Evolutionary conservation across 2,113 vertebrate genomes (phyloP), one percentile per base, ranked within the genome.

Genomic region (Pluvialis apricaria): DNA sequence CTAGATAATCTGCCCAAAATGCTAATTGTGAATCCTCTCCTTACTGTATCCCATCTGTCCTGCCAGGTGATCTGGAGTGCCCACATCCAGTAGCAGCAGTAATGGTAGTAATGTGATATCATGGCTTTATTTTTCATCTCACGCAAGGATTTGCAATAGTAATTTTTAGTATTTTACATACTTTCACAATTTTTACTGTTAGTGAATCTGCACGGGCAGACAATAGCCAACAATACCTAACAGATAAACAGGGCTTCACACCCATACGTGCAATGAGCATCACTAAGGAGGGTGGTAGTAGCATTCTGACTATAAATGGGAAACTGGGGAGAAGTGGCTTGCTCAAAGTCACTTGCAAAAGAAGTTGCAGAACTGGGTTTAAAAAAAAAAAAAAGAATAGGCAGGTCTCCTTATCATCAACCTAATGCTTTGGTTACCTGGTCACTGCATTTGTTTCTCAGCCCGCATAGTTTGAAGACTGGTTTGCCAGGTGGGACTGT

Each of bases 141-240:
- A 40, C 1, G 1, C n/a, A 75, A 73, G 20, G 32, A 49, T 70
- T 60, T 86, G 17, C 32, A 70, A 40, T 10, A 73, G n/a, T n/a
- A 49, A 5, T 64, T 69, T 73, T 69, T 70, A 86, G 40, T 18
- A 58, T 79, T 95, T 54, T 51, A 55, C 51, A 77, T 19, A 57
- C 20, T 40, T 38, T 13, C 20, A n/a, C 24, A 34, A 7, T 28
- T 77, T 58, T 70, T 64, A 18, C 49, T 44, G 15, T n/a, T 42
- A 29, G 28, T 32, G 20, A 60, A 17, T 44, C 0, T 0, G 24
- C 49, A 60, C 0, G 0, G 58, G 49, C 24, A 44, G 66, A 64
- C 18, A 18, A 15, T 19, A 60, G 55, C n/a, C 76, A 69, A 58
- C n/a, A 79, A 15, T 15, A 61, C 15, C 26, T 26, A 19, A 45